These are phyloP conservation scores for Molossus alvarezi DNA, from an alignment of 2,797 vertebrate genomes.

Conservation along the genomic window DNA sequence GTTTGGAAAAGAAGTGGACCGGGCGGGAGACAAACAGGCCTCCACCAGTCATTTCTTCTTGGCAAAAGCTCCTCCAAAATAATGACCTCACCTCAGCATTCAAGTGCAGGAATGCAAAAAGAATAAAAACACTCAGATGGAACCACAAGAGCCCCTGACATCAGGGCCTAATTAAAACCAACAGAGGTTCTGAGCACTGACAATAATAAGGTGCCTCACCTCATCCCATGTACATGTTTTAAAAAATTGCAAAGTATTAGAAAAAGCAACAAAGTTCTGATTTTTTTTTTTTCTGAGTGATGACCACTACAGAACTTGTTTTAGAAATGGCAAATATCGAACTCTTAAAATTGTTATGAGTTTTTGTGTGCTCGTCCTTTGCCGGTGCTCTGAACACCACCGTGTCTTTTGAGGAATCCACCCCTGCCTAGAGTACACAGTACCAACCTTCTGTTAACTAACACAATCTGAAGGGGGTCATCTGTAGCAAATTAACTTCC, in stretches of 20 bases:
- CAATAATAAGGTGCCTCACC: slow-evolving; percentile 63
- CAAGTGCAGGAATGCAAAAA: slow-evolving; percentile 65
- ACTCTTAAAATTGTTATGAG: not conserved
- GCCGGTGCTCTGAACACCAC: not conserved
- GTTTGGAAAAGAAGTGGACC: slow-evolving; percentile 50
- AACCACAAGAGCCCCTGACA: slow-evolving; percentile 63
- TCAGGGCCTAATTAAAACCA: slow-evolving; percentile 76
- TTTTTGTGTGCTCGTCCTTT: not conserved
- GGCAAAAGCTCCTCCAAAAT: slow-evolving; percentile 63
- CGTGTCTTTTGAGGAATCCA: not conserved
- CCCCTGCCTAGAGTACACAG: slow-evolving; percentile 11
- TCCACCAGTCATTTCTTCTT: slow-evolving; percentile 64
- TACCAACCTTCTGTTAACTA: slow-evolving; percentile 45
- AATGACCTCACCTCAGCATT: slow-evolving; percentile 76
- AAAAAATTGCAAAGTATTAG: not conserved
- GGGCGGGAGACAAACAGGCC: slow-evolving; percentile 45
- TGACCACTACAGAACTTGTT: slow-evolving; percentile 25
- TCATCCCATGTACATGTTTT: not conserved
- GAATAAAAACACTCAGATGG: slow-evolving; percentile 70
- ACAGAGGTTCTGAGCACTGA: slow-evolving; percentile 33
- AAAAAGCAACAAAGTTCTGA: slow-evolving; percentile 55
- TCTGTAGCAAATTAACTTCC: slow-evolving; percentile 68
- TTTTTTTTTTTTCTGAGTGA: not conserved
- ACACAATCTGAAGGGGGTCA: not conserved
- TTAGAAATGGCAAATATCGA: slow-evolving; percentile 55